Conservation (phyloP, 2,797 vertebrate species). For the Denticeps clupeoides region DNA sequence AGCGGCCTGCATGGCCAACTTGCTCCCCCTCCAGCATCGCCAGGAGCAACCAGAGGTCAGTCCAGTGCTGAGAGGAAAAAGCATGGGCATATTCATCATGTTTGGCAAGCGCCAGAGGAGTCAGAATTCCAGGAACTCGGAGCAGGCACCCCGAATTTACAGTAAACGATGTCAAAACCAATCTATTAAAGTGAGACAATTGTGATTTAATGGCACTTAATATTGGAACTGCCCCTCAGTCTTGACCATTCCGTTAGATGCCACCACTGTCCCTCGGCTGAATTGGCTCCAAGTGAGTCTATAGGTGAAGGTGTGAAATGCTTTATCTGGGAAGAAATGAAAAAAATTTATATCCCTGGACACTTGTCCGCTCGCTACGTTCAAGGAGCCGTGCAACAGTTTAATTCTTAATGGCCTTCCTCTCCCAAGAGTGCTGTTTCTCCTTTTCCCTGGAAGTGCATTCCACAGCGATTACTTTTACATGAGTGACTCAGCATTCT, state of each 20-base stretch:
- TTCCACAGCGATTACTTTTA: conserved; percentile 26
- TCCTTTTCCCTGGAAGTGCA: conserved; percentile 20
- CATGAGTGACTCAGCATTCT: conserved; percentile 29
- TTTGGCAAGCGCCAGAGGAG: conserved; percentile 8
- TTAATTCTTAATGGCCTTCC: conserved; percentile 21
- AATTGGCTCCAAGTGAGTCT: conserved; percentile 17
- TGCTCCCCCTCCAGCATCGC: conserved; percentile 71
- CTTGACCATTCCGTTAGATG: too few species aligned
- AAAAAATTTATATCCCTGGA: conserved; percentile 9
- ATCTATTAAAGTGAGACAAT: not conserved
- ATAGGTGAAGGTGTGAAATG: conserved; percentile 17
- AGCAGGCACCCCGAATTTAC: not conserved
- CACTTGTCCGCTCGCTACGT: conserved; percentile 17
- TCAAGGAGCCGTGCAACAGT: conserved; percentile 19
- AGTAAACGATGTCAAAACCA: not conserved
- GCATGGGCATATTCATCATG: conserved; percentile 12
- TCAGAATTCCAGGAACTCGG: not conserved
- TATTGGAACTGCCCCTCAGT: not conserved
- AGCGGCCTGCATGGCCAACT: conserved; percentile 62
- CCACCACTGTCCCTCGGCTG: too few species aligned
- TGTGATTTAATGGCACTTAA: not conserved
- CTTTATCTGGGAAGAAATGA: too few species aligned
- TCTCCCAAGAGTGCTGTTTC: conserved; percentile 25
- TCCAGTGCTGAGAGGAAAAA: conserved; percentile 29
- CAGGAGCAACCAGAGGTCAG: conserved; percentile 80